phyloP scores from a whole-genome alignment of 2,888 invertebrate genomes.

The Hartigia nigra region DNA sequence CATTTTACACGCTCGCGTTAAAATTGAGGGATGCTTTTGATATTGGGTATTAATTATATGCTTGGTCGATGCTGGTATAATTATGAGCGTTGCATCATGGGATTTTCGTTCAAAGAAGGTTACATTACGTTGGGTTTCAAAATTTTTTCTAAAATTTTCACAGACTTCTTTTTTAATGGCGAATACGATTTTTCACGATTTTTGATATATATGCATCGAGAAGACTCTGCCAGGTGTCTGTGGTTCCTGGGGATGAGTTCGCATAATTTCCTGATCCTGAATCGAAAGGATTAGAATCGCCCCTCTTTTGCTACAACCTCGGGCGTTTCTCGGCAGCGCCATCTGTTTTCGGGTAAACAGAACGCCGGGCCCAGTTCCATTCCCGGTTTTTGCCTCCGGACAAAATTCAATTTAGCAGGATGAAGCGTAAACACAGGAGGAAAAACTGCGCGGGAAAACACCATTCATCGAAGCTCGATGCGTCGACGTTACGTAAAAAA shows the following conservation, averaged over 20 bases:
- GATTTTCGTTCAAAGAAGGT: background rate
- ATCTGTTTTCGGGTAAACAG: constrained; percentile 62
- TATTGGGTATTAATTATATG: background rate
- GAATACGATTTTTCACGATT: background rate
- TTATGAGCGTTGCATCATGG: background rate
- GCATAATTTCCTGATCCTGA: constrained; percentile 21
- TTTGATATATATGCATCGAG: background rate
- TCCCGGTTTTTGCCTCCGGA: constrained; percentile 54
- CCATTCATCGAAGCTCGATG: constrained; percentile 31
- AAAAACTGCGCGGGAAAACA: constrained; percentile 47
- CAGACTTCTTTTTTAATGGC: background rate
- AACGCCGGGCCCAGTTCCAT: constrained; percentile 51
- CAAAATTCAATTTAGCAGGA: constrained; percentile 59
- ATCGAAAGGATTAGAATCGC: constrained; percentile 57
- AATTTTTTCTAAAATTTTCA: background rate
- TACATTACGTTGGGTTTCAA: background rate
- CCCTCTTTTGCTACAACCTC: constrained; percentile 45
- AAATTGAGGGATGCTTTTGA: background rate
- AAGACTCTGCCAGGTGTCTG: background rate
- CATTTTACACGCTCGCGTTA: background rate
- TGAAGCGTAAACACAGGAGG: constrained; percentile 55
- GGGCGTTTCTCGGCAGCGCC: constrained; percentile 55
- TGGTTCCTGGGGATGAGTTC: background rate
- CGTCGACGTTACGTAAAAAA: background rate
- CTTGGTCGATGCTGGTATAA: background rate